phyloP scores from a whole-genome alignment of 2,888 invertebrate genomes.

The Andrena trimmerana region DNA sequence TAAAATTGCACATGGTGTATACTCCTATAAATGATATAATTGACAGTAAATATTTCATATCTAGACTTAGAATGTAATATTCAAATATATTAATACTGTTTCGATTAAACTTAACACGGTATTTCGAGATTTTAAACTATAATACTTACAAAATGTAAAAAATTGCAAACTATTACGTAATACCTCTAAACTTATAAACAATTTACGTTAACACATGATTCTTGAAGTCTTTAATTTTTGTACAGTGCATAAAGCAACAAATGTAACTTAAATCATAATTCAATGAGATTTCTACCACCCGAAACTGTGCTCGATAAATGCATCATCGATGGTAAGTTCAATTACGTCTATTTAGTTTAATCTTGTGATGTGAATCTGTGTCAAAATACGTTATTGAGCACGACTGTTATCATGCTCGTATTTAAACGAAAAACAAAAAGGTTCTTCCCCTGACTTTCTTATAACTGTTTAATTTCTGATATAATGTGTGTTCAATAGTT shows the following conservation, averaged over 20 bases:
- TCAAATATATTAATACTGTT: constrained; percentile 54
- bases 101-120: constrained; percentile 32
- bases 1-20: constrained; percentile 22
- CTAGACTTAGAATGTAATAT: constrained; percentile 38
- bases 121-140: constrained; percentile 11
- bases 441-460: neutral
- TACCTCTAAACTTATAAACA: constrained; percentile 22
- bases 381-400: constrained; percentile 25
- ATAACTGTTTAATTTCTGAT: constrained; percentile 20
- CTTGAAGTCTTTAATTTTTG: constrained; percentile 38
- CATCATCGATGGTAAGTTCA: constrained; percentile 20
- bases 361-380: constrained; percentile 12
- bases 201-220: constrained; percentile 28
- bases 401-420: constrained; percentile 36
- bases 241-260: constrained; percentile 32
- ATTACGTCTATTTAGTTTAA: constrained; percentile 1
- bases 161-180: constrained; percentile 24
- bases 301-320: constrained; percentile 24
- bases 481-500: constrained; percentile 35
- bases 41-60: constrained; percentile 27
- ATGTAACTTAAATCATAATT: constrained; percentile 30
- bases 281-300: constrained; percentile 1
- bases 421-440: constrained; percentile 13
- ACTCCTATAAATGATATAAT: constrained; percentile 44
- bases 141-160: constrained; percentile 41